These are phyloP conservation scores for Synergus japonicus DNA, from an alignment of 2,888 invertebrate genomes.

Conservation along the genomic window DNA sequence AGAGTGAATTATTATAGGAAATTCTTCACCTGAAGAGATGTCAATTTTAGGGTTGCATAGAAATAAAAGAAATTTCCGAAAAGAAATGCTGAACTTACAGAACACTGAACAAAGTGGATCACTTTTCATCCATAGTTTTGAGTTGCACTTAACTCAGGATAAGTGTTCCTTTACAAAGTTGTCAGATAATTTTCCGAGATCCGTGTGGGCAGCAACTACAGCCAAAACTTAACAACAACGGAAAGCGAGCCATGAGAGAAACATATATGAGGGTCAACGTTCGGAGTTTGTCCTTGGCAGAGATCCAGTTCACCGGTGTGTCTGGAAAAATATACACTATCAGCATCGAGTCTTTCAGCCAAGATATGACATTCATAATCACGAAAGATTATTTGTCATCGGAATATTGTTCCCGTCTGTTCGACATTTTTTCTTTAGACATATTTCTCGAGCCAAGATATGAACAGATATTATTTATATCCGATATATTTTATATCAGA, in stretches of 20 bases:
- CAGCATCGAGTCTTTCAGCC: slow-evolving; percentile 57
- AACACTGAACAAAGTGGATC: no score
- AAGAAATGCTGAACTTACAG: no score
- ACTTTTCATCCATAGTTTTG: no score
- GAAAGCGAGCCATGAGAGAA: slow-evolving; percentile 14
- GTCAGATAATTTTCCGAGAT: not conserved
- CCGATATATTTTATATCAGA: no score
- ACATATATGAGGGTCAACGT: slow-evolving; percentile 61
- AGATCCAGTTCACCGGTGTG: slow-evolving; percentile 64
- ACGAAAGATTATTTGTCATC: not conserved
- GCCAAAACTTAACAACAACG: slow-evolving; percentile 25
- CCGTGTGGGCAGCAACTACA: slow-evolving; percentile 47
- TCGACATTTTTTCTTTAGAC: not conserved
- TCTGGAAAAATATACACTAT: slow-evolving; percentile 66
- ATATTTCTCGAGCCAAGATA: no score
- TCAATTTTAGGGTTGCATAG: no score
- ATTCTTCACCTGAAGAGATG: no score
- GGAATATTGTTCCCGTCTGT: slow-evolving; percentile 13
- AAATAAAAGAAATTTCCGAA: no score
- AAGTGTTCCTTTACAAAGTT: not conserved
- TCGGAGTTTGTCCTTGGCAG: slow-evolving; percentile 64
- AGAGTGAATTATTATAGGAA: no score
- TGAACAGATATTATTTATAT: no score
- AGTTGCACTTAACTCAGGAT: no score
- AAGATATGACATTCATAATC: slow-evolving; percentile 13